Evolutionary conservation across 1,140 invertebrate genomes (phyloP).

Genomic region (Neoseiulus cucumeris): DNA sequence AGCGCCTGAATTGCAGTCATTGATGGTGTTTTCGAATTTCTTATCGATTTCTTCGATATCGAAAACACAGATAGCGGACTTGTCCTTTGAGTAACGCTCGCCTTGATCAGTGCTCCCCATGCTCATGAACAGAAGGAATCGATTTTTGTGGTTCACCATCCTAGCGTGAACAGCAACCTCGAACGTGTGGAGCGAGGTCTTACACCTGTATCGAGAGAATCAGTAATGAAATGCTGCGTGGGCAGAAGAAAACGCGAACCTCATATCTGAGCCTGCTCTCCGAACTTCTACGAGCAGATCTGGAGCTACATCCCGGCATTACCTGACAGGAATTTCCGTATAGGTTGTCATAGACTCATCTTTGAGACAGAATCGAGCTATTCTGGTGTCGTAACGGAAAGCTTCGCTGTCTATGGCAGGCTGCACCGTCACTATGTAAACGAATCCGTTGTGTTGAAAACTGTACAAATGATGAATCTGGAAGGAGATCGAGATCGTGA

Average conservation of each 20-base stretch:
- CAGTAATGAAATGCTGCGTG: neutral
- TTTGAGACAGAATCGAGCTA: conserved; percentile 20
- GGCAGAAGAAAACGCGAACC: too few species aligned
- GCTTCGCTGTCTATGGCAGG: conserved; percentile 10
- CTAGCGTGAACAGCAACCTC: neutral
- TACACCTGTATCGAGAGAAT: neutral
- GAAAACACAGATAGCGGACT: neutral
- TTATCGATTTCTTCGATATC: neutral
- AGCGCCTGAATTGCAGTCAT: neutral
- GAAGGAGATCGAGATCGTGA: neutral
- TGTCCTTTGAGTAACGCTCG: neutral
- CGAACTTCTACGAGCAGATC: too few species aligned
- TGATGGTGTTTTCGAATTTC: neutral
- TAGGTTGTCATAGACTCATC: conserved; percentile 22
- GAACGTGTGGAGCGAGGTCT: neutral
- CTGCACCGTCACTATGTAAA: conserved; percentile 23
- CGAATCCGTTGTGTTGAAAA: conserved; percentile 21
- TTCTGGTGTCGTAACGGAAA: conserved; percentile 16
- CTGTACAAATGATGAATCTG: conserved; percentile 21
- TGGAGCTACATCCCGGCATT: neutral
- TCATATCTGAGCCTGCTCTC: too few species aligned
- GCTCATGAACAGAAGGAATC: neutral
- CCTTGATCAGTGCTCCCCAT: neutral
- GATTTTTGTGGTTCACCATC: neutral
- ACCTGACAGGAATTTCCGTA: conserved; percentile 21